Conservation (phyloP, 2,888 invertebrate genomes). For the Hybos culiciformis region DNA sequence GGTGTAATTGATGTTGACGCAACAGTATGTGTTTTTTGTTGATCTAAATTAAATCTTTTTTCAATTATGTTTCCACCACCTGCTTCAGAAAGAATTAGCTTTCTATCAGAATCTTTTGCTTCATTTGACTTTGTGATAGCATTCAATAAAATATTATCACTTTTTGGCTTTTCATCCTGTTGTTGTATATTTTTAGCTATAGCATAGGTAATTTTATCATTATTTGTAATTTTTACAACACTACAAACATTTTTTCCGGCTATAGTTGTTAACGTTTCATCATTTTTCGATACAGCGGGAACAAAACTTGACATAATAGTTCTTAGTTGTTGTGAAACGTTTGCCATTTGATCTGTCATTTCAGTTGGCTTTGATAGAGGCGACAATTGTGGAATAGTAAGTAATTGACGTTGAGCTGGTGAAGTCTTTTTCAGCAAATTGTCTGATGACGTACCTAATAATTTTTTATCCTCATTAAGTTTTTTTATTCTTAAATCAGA, state of each 20-base stretch:
- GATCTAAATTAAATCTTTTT: not conserved
- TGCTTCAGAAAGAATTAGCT: too few relatives aligned
- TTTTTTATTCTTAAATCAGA: not conserved
- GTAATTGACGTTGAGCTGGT: constrained; percentile 31
- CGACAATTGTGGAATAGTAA: constrained; percentile 51
- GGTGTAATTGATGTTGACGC: not conserved
- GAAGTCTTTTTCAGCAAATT: constrained; percentile 3
- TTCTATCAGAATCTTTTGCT: too few relatives aligned
- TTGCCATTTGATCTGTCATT: constrained; percentile 55
- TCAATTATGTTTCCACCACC: not conserved
- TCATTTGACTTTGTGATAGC: too few relatives aligned
- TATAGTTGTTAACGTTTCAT: constrained; percentile 12
- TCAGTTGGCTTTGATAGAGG: constrained; percentile 59
- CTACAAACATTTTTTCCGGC: constrained; percentile 14
- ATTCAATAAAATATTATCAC: too few relatives aligned
- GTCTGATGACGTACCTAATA: constrained; percentile 1
- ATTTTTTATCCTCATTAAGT: not conserved
- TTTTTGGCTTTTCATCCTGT: too few relatives aligned
- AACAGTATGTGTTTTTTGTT: not conserved
- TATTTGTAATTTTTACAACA: constrained; percentile 3
- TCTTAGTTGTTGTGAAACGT: constrained; percentile 53
- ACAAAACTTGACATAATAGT: constrained; percentile 48
- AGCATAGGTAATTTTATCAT: constrained; percentile 6
- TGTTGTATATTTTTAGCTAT: not conserved
- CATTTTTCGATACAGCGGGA: constrained; percentile 19